Evolutionary conservation across 2,113 vertebrate species (phyloP).

Genomic region (Oenanthe oenanthe): DNA sequence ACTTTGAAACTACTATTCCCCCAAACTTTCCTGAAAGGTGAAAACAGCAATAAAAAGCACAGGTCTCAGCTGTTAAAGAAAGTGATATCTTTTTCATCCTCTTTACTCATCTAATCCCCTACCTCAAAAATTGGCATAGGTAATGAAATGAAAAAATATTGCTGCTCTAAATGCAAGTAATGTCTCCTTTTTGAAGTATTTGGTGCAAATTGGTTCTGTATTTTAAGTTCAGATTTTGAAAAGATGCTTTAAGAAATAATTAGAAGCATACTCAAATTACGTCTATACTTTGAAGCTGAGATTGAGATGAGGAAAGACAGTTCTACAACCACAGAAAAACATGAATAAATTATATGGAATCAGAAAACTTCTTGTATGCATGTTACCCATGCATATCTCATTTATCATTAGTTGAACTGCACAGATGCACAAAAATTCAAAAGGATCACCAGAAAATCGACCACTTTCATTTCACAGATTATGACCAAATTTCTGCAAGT

Average conservation of each 20-base stretch:
- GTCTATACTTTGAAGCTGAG: background rate
- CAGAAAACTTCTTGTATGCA: background rate
- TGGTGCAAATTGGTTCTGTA: background rate
- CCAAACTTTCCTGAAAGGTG: background rate
- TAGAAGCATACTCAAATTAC: background rate
- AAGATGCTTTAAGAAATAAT: background rate
- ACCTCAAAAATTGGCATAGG: background rate
- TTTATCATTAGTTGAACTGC: background rate
- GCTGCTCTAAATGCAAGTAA: background rate
- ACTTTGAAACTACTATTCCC: background rate
- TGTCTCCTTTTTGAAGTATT: background rate
- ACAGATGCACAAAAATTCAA: background rate
- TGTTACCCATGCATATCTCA: background rate
- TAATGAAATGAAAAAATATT: background rate
- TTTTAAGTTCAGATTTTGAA: background rate
- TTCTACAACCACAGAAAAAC: background rate
- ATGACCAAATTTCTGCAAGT: background rate
- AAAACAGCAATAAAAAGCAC: background rate
- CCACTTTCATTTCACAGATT: background rate
- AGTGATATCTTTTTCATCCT: conserved; percentile 28
- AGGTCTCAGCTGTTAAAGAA: background rate
- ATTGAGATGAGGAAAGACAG: background rate
- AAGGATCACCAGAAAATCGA: background rate
- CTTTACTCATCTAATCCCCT: background rate
- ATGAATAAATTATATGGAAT: background rate